Evolutionary conservation across 2,888 invertebrate genomes (phyloP), one percentile per base, ranked within the genome.

Genomic region (Ypsolopha scabrella): DNA sequence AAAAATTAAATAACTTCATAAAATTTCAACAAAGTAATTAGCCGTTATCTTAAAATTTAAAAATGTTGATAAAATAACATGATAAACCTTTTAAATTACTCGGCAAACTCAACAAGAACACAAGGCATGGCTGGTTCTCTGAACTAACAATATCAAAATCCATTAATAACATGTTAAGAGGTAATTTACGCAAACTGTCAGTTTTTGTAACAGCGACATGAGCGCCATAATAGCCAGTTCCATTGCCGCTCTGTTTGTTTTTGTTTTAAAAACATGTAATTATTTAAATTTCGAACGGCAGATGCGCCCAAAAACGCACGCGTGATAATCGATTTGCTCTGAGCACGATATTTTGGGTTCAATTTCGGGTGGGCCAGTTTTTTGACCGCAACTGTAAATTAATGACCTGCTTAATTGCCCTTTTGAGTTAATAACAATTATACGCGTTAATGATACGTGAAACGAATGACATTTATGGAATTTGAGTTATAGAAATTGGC

Each of bases 221-320:
- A 48, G 38, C 48, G 39, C 37, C 46, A 49, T 51, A 53, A 51
- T 53, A 53, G 53, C 51, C 48, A 53, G 51, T 51, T 50, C 53
- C 53, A 53, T 24, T 24, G 24, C 24, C 24, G 24, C 24, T 24
- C 54, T 57, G 55, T 48, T 51, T 52, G 52, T 50, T 51, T 63
- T 58, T 57, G 58, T 71, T 69, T 68, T 38, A 48, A 62, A 68
- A 70, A 72, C 72, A 67, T 70, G 73, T 79, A 74, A 83, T 82
- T 82, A 82, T 80, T 82, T 70, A 81, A 83, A 82, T 79, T 78
- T 76, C 57, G 75, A 79, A 78, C 72, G 67, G 78, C 83, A 82
- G 82, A 83, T 83, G 83, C 72, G 67, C 71, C 64, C 65, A 63
- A 61, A 66, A 70, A 67, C 68, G 39, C 48, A 39, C 68, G 11